Base-by-base conservation (phyloP, 2,797 vertebrate genomes). In the Mus spretus region DNA sequence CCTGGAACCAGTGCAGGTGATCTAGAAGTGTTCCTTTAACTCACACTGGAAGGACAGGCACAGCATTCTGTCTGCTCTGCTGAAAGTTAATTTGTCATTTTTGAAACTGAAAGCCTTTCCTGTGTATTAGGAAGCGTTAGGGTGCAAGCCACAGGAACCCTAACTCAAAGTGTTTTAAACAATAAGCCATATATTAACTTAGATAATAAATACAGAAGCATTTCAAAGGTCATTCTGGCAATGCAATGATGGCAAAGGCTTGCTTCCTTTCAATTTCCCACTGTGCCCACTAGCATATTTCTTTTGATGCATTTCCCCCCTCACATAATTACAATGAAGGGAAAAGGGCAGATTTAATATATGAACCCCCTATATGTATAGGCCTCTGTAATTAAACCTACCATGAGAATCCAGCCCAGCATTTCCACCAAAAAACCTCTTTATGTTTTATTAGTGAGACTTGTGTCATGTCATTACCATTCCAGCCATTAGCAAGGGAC, bases 101-200 rank as follows among this genome's bases (percentile, higher is more conserved):
- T 59, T 79, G 20, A 28, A 50, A 94, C 26, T 6, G 75, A 82
- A 90, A 37, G 2, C 0, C 14, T 95, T 96, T 91, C 80, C 50
- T 28, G 77, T 84, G 82, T 79, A 85, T 75, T 79, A 88, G 34
- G 28, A 44, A 72, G 7, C 22, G 88, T 81, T 77, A 89, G 70
- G 44, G 74, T 93, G 4, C 26, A 40, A 89, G 47, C 72, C 75
- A 77, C 9, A 22, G 72, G 82, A 91, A 89, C 87, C 40, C 67
- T 83, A 75, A 83, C 40, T 89, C 15, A 94, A 93, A 74, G 24
- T 40, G 3, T 96, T 95, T 91, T 67, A 88, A 93, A 55, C 50
- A 93, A 84, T 34, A 70, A 92, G 26, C 8, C 34, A 50, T 90
- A 59, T 77, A 40, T 78, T 88, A 53, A 91, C 14, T 84, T 72